phyloP scores from a whole-genome alignment of 2,888 invertebrate species.

The Dastarcus helophoroides region DNA sequence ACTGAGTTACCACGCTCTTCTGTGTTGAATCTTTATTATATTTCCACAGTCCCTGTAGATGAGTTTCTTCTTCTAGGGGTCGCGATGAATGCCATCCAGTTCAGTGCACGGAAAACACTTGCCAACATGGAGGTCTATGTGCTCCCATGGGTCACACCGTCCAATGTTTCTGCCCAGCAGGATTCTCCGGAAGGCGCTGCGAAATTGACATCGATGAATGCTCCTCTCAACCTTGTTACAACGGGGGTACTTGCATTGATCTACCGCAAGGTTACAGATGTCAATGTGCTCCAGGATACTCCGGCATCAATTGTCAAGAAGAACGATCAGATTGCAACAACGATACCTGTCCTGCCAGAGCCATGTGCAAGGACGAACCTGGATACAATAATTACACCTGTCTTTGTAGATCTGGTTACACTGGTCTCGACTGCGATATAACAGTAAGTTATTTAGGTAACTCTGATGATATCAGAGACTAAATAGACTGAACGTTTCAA shows the following conservation, averaged over 20 bases:
- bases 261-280: conserved; percentile 87
- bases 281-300: conserved; percentile 75
- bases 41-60: no score
- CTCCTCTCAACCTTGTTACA: conserved; percentile 86
- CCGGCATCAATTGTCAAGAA: conserved; percentile 91
- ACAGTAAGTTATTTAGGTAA: conserved; percentile 52
- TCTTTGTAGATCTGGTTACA: conserved; percentile 87
- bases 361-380: conserved; percentile 94
- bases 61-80: conserved; percentile 9
- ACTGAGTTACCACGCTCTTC: no score
- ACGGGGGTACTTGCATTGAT: conserved; percentile 85
- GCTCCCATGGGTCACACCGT: conserved; percentile 77
- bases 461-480: no score
- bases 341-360: conserved; percentile 87
- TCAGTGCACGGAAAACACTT: conserved; percentile 76
- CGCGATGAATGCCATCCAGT: conserved; percentile 80
- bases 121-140: conserved; percentile 85
- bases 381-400: conserved; percentile 84
- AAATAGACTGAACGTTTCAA: no score
- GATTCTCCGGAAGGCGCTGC: conserved; percentile 85
- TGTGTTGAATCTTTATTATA: no score
- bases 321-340: conserved; percentile 80
- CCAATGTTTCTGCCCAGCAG: conserved; percentile 89
- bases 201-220: conserved; percentile 95
- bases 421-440: conserved; percentile 82